Percentiles rank a stretch among this genome's conserved stretches.
phyloP scores from a whole-genome alignment of 1,140 invertebrate genomes.

The Drosophila jambulina region DNA sequence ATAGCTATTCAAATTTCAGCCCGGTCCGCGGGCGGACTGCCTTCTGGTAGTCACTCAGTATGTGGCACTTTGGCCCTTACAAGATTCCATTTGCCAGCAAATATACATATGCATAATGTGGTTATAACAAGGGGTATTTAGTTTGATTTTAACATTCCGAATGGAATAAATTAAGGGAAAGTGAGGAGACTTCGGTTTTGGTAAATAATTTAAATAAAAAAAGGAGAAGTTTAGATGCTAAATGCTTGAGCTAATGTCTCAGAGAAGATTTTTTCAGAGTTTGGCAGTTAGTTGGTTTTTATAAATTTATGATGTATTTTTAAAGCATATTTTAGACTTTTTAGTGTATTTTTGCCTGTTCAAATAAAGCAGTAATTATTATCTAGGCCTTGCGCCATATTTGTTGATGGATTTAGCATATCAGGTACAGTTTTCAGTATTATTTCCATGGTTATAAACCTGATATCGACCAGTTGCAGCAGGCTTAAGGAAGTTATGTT shows the following conservation, averaged over 20 bases:
- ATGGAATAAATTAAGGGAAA: constrained; percentile 16
- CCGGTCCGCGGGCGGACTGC: background rate
- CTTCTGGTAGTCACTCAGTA: too few species aligned
- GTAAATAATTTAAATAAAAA: background rate
- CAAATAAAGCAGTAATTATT: background rate
- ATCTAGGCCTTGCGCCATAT: too few species aligned
- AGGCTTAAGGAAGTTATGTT: constrained; percentile 20
- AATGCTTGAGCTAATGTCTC: background rate
- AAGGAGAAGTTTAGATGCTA: background rate
- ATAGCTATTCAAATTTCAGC: constrained; percentile 72
- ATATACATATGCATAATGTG: constrained; percentile 44
- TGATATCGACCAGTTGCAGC: constrained; percentile 13
- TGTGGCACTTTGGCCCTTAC: constrained; percentile 32
- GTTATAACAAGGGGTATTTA: constrained; percentile 35
- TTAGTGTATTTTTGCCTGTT: too few species aligned
- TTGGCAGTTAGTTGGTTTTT: background rate
- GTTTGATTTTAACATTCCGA: constrained; percentile 28
- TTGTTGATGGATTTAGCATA: background rate
- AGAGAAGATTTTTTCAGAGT: background rate
- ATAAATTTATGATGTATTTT: background rate
- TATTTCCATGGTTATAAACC: too few species aligned
- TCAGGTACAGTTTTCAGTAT: background rate
- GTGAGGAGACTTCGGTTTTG: constrained; percentile 3
- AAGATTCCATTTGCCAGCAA: constrained; percentile 18
- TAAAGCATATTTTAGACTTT: background rate